These are phyloP conservation scores for Poeciliopsis presidionis DNA, from an alignment of 2,797 vertebrate species.

Conservation along the genomic window DNA sequence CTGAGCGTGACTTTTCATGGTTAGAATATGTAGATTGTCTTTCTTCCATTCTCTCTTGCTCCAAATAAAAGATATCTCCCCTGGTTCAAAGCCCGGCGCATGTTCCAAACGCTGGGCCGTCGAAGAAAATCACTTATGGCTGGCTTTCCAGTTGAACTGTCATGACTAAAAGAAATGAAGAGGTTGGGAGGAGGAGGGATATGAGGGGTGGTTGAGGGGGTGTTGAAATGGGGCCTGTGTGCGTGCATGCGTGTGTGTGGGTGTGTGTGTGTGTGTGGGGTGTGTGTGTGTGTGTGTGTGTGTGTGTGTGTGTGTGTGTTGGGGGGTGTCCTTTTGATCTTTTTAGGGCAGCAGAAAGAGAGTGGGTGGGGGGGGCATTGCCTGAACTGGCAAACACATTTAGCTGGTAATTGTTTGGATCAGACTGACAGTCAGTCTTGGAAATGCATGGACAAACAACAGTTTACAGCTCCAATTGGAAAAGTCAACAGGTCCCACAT, in stretches of 20 bases:
- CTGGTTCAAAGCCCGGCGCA: conserved; percentile 51
- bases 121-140: conserved; percentile 79
- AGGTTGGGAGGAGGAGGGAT: conserved; percentile 66
- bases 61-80: conserved; percentile 48
- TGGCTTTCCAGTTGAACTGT: conserved; percentile 83
- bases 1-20: conserved; percentile 69
- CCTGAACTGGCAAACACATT: conserved; percentile 84
- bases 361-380: conserved; percentile 32
- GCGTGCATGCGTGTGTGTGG: neutral
- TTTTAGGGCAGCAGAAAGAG: conserved; percentile 73
- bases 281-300: neutral
- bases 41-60: conserved; percentile 12
- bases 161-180: conserved; percentile 79
- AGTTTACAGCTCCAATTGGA: conserved; percentile 84
- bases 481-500: conserved; percentile 82
- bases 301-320: neutral
- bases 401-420: conserved; percentile 83
- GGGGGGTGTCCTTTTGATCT: conserved; percentile 79
- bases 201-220: conserved; percentile 33
- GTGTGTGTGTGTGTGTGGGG: neutral
- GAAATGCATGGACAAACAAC: conserved; percentile 83
- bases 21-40: conserved; percentile 75
- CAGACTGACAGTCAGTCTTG: conserved; percentile 81
- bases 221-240: conserved; percentile 34
- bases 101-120: conserved; percentile 69